phyloP scores from a whole-genome alignment of 2,888 invertebrate genomes.

The Napeogenes sylphis region DNA sequence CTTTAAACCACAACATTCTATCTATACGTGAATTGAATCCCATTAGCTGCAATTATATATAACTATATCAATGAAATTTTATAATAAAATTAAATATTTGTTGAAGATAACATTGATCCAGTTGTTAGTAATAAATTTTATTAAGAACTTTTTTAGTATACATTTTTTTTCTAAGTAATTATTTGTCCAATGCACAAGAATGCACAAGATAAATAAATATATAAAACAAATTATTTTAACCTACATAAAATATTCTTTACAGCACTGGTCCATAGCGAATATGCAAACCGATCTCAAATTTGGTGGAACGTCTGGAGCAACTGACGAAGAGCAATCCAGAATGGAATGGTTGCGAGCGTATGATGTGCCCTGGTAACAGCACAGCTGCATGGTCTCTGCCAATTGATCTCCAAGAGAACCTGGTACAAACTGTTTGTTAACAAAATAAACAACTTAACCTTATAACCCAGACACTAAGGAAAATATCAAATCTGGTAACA shows the following conservation, averaged over 20 bases:
- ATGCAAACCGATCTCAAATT: constrained; percentile 48
- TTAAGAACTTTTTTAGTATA: no score
- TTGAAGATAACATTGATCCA: no score
- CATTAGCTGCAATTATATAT: no score
- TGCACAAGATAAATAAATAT: neutral
- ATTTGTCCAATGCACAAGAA: no score
- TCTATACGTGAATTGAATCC: no score
- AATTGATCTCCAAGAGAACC: constrained; percentile 55
- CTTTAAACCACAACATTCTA: no score
- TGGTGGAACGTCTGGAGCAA: constrained; percentile 47
- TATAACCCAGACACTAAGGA: no score
- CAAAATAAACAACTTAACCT: neutral
- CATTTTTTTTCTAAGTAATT: no score
- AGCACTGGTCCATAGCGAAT: constrained; percentile 61
- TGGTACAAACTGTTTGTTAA: constrained; percentile 28
- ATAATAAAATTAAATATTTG: no score
- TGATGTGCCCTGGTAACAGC: constrained; percentile 59
- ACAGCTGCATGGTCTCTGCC: constrained; percentile 53
- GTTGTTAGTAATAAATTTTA: no score
- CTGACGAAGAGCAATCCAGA: constrained; percentile 49
- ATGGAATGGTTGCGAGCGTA: constrained; percentile 50
- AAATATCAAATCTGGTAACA: no score
- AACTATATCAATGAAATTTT: no score
- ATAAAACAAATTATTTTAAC: constrained; percentile 29
- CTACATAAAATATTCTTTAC: constrained; percentile 61